A percentile compares a stretch with the other conserved stretches of the same genome.
Conservation (phyloP, 2,113 vertebrate genomes). For the Rynchops niger region DNA sequence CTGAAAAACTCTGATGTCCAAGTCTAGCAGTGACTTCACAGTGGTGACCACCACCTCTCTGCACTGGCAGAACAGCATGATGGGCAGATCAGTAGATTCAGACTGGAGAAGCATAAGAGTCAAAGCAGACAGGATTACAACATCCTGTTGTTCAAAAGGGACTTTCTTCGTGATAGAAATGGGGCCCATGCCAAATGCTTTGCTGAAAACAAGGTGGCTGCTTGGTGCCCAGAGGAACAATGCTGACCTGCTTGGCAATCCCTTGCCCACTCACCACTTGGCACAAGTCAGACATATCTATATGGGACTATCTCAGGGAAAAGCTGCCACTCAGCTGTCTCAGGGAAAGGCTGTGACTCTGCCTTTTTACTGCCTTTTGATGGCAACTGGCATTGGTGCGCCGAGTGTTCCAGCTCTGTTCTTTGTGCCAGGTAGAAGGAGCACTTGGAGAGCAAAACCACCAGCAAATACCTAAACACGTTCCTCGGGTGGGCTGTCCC, state of each 20-base stretch:
- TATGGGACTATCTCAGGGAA: background rate
- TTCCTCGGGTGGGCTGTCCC: background rate
- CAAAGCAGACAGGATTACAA: background rate
- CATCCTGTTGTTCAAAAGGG: background rate
- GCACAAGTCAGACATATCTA: background rate
- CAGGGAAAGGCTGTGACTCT: background rate
- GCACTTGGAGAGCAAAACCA: background rate
- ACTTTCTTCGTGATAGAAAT: background rate
- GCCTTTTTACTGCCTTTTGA: background rate
- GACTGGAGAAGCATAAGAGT: background rate
- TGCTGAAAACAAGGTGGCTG: background rate
- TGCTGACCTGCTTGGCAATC: background rate
- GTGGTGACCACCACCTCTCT: background rate
- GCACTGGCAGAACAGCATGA: background rate
- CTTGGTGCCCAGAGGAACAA: background rate
- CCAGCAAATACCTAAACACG: background rate
- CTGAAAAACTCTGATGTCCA: background rate
- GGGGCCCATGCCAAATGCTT: background rate
- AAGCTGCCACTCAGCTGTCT: background rate
- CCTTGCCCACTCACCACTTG: background rate
- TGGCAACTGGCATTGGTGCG: background rate
- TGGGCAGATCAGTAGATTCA: background rate
- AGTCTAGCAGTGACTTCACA: background rate
- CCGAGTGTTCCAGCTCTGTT: background rate
- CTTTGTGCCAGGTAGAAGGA: background rate